These are phyloP conservation scores for Ispidina lecontei DNA, from an alignment of 2,797 vertebrate species.

Conservation along the genomic window DNA sequence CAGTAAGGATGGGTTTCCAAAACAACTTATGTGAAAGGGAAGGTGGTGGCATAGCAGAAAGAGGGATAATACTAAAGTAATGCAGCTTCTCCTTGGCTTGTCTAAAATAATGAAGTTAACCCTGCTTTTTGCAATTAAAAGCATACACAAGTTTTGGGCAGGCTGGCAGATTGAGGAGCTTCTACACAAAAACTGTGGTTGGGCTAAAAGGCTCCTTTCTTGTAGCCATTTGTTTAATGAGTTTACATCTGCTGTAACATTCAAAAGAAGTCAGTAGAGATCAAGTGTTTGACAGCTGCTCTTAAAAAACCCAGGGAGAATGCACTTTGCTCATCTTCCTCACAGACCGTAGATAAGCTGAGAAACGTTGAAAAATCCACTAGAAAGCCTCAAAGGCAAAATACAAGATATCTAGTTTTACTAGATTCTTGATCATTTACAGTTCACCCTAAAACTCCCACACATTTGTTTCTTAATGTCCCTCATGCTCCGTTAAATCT, in stretches of 20 bases:
- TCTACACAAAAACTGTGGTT: constrained; percentile 3
- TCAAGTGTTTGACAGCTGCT: constrained; percentile 49
- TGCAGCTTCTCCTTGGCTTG: background rate
- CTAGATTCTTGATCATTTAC: constrained; percentile 73
- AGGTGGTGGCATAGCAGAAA: constrained; percentile 13
- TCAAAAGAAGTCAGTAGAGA: constrained; percentile 23
- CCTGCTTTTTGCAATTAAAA: constrained; percentile 2
- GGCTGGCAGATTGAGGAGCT: background rate
- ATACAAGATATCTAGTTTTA: constrained; percentile 57
- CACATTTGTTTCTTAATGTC: constrained; percentile 79
- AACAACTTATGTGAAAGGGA: background rate
- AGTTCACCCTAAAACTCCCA: constrained; percentile 76
- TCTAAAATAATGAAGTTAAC: background rate
- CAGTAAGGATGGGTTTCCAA: background rate
- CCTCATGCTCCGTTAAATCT: constrained; percentile 70
- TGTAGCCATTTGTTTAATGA: constrained; percentile 55
- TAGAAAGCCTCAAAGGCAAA: constrained; percentile 54
- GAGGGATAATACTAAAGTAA: background rate
- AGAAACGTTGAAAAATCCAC: constrained; percentile 24
- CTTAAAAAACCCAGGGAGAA: background rate
- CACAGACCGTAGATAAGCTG: constrained; percentile 3
- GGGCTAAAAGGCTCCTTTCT: constrained; percentile 23
- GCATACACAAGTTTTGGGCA: background rate
- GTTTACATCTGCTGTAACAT: constrained; percentile 28
- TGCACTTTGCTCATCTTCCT: constrained; percentile 1